Conservation (phyloP, 2,888 invertebrate species). For the Serrognathus titanus region DNA sequence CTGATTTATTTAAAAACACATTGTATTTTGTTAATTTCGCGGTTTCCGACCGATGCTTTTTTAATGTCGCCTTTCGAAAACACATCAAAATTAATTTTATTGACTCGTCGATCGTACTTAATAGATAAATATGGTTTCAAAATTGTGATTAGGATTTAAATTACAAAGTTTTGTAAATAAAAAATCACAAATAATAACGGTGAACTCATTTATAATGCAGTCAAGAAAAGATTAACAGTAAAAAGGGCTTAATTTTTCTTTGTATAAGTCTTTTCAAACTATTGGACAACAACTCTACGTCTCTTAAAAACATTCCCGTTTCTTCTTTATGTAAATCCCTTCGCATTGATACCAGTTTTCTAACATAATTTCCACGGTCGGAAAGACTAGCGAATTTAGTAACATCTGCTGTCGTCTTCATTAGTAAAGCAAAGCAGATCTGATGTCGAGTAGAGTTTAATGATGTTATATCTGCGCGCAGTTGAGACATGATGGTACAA, state of each 20-base stretch:
- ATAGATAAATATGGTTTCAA: too few species aligned
- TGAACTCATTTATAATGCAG: too few species aligned
- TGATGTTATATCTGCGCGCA: constrained; percentile 39
- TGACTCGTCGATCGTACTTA: too few species aligned
- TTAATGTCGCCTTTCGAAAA: background rate
- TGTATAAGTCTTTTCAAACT: too few species aligned
- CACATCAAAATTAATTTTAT: too few species aligned
- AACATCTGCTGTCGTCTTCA: constrained; percentile 39
- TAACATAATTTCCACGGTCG: constrained; percentile 18
- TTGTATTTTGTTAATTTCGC: constrained; percentile 2
- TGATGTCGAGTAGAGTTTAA: constrained; percentile 39
- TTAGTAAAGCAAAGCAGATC: constrained; percentile 37
- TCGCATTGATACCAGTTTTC: background rate
- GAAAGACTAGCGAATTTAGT: constrained; percentile 21
- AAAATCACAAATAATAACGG: too few species aligned
- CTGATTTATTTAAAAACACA: constrained; percentile 24
- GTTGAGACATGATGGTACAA: constrained; percentile 37
- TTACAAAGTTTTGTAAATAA: too few species aligned
- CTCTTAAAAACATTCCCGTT: background rate
- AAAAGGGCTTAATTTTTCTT: too few species aligned
- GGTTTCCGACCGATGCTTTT: background rate
- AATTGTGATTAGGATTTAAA: too few species aligned
- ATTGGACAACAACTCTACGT: too few species aligned
- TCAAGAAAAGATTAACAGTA: too few species aligned
- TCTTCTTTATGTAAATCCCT: background rate